These are phyloP conservation scores for Actinia equina DNA, from an alignment of 64 coral and sea anemone genomes.

Conservation along the genomic window DNA sequence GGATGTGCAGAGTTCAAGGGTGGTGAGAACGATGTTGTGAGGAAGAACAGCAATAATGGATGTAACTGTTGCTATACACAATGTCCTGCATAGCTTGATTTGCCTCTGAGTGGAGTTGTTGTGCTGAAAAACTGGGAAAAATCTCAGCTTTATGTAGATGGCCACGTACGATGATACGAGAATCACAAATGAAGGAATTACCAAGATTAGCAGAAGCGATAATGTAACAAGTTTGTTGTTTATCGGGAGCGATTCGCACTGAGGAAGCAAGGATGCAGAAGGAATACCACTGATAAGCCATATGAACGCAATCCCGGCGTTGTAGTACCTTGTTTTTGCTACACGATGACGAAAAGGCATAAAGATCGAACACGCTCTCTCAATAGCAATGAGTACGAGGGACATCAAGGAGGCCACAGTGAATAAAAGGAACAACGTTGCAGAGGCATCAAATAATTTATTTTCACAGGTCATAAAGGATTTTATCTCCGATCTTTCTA, in stretches of 20 bases:
- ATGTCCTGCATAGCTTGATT: conserved; percentile 10
- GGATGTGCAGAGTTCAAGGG: background rate
- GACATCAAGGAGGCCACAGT: background rate
- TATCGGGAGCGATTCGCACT: background rate
- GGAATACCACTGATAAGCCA: background rate
- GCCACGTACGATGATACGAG: background rate
- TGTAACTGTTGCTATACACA: background rate
- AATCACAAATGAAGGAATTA: background rate
- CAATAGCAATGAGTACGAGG: background rate
- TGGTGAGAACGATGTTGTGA: background rate
- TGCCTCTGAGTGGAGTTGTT: background rate
- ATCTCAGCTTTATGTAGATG: conserved; percentile 8
- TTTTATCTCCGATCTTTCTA: background rate
- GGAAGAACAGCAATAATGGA: background rate
- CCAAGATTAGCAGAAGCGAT: background rate
- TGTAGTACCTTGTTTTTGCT: background rate
- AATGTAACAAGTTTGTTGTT: background rate
- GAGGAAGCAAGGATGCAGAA: background rate
- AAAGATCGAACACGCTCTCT: background rate
- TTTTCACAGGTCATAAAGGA: background rate
- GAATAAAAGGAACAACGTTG: background rate
- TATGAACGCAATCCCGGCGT: background rate
- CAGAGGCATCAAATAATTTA: background rate
- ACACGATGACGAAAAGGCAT: background rate
- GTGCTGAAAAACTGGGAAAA: background rate